Percentiles rank a stretch among this genome's conserved stretches.
Evolutionary conservation across 92 coral and sea anemone species (phyloP).

Genomic region (Ricordea florida): DNA sequence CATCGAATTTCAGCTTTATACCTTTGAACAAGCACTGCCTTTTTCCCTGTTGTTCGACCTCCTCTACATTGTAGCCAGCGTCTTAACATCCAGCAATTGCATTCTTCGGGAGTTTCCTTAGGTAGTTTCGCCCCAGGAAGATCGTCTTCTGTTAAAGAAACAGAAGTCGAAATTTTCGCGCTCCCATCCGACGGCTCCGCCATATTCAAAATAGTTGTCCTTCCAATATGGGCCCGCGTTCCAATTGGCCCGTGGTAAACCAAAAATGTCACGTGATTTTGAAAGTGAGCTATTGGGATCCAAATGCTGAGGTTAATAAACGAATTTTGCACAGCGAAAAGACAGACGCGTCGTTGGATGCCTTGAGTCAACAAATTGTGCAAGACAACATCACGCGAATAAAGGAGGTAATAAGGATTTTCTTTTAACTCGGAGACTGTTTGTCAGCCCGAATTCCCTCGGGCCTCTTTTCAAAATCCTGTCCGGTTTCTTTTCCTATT

Average conservation of each 20-base stretch:
- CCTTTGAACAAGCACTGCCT: slow-evolving; percentile 51
- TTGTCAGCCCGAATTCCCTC: too few relatives aligned
- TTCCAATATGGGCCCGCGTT: slow-evolving; percentile 36
- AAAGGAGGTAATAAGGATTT: too few relatives aligned
- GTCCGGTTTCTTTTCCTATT: too few relatives aligned
- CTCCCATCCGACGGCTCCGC: slow-evolving; percentile 16
- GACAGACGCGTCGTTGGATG: too few relatives aligned
- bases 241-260: slow-evolving; percentile 18
- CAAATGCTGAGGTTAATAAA: too few relatives aligned
- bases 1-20: slow-evolving; percentile 12
- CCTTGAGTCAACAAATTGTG: too few relatives aligned
- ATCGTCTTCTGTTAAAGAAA: slow-evolving; percentile 49
- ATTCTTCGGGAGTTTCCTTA: slow-evolving; percentile 54
- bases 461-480: too few relatives aligned
- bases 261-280: slow-evolving; percentile 21
- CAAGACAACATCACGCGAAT: too few relatives aligned
- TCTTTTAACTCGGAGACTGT: too few relatives aligned
- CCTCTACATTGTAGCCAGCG: slow-evolving; percentile 67
- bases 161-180: slow-evolving; percentile 25
- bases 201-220: slow-evolving; percentile 30
- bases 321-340: too few relatives aligned
- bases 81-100: slow-evolving; percentile 49
- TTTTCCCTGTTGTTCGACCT: slow-evolving; percentile 51
- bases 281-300: slow-evolving; percentile 6
- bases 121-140: slow-evolving; percentile 64